Evolutionary conservation across 2,113 vertebrate species (phyloP).

Genomic region (Haemorhous mexicanus): DNA sequence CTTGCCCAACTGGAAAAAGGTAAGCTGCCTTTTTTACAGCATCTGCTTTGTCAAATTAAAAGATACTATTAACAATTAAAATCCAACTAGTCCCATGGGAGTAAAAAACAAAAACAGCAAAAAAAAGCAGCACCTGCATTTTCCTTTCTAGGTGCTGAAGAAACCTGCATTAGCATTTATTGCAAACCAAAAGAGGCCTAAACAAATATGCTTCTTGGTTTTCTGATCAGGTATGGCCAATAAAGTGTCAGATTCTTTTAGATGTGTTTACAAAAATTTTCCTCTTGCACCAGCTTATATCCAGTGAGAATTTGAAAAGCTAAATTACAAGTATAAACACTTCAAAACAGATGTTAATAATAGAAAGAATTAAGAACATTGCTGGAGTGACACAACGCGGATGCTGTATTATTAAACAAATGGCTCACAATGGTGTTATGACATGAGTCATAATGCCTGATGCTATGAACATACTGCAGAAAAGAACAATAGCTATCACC

Average conservation of each 20-base stretch:
- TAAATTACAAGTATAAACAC: conserved; percentile 12
- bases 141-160: not conserved
- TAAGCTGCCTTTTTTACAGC: not conserved
- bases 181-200: not conserved
- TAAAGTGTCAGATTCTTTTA: not conserved
- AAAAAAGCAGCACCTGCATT: not conserved
- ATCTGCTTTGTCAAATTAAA: not conserved
- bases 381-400: not conserved
- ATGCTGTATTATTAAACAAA: conserved; percentile 51
- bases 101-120: not conserved
- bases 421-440: conserved; percentile 23
- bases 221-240: not conserved
- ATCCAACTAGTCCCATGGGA: not conserved
- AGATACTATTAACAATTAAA: not conserved
- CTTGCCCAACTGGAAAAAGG: not conserved
- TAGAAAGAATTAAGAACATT: conserved; percentile 24
- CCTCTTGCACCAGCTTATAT: not conserved
- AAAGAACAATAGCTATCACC: conserved; percentile 43
- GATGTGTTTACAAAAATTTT: not conserved
- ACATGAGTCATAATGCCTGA: conserved; percentile 44
- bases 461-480: not conserved
- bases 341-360: conserved; percentile 39
- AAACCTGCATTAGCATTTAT: not conserved
- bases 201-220: not conserved
- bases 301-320: not conserved